Base-by-base conservation (phyloP, 1,140 invertebrate genomes). In the Scaptomyza hsui region DNA sequence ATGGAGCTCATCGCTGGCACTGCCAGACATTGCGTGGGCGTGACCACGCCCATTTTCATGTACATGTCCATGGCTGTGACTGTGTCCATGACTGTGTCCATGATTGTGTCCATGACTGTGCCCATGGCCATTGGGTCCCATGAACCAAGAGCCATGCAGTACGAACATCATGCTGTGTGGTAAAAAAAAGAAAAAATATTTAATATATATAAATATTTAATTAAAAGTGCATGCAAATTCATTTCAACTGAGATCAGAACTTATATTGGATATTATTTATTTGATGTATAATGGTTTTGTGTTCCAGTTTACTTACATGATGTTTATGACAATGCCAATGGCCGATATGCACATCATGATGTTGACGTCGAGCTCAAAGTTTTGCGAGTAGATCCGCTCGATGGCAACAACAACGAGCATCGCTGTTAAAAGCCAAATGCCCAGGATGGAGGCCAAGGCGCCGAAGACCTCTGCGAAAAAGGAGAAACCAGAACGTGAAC, bases 361-460 rank as follows among this genome's bases (percentile, higher is more conserved):
- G 82, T 94, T 93, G 0, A 95, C 95, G 80, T 98, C 93, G 26
- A 98, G 95, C 80, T 95, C 93, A 92, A 96, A 98, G 64, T 96
- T 93, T 49, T 94, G 92, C 9, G 93, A 93, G 56, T 95, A 93
- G 15, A 98, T 92, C 42, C 97, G 93, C 67, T 94, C 86, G 5
- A 97, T 93, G 10, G 97, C 97, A 72, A 97, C 92, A 83, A 96
- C 96, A 49, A 97, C 94, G 75, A 98, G 94, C 48, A 97, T 93
- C 3, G 95, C 96, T 1, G 97, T 98, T 35, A 98, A 93, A 39
- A 97, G 93, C 97, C 97, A 98, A 80, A 98, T 96, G 21, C 97
- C 93, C 18, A 94, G 82, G 10, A 94, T 93, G 1, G 93, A 94
- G 56, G 93, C 85, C 91, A 95, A 92, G 19, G 94, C 94, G 52